Conservation (phyloP, 2,113 vertebrate species). For the Misgurnus anguillicaudatus region DNA sequence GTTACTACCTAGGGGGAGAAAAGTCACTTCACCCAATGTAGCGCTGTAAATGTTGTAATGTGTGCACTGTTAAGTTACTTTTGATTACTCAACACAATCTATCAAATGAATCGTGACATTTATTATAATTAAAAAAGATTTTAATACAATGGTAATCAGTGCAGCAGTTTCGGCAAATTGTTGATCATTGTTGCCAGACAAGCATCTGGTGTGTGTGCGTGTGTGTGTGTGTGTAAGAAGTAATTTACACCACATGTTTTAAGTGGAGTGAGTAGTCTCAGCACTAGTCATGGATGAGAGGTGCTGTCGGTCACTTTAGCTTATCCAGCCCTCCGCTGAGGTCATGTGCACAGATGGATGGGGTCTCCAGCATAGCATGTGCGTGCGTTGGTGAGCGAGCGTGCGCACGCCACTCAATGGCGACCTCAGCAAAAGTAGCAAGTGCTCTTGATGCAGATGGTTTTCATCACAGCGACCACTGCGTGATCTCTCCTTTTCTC, state of each 20-base stretch:
- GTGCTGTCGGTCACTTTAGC: slow-evolving; percentile 47
- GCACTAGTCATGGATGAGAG: slow-evolving; percentile 32
- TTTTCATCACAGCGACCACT: slow-evolving; percentile 71
- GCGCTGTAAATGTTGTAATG: not conserved
- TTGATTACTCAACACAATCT: slow-evolving; percentile 59
- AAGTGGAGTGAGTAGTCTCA: slow-evolving; percentile 66
- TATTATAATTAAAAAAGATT: slow-evolving; percentile 78
- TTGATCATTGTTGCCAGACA: slow-evolving; percentile 79
- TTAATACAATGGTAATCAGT: slow-evolving; percentile 80
- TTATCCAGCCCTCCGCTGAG: slow-evolving; percentile 63
- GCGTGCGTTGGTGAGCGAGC: slow-evolving; percentile 45
- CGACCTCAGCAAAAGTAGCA: slow-evolving; percentile 76
- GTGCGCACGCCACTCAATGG: slow-evolving; percentile 65
- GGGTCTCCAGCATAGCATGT: slow-evolving; percentile 38
- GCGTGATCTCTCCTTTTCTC: slow-evolving; percentile 17
- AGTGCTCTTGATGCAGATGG: slow-evolving; percentile 74
- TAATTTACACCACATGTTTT: slow-evolving; percentile 81
- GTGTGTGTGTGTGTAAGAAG: slow-evolving; percentile 63
- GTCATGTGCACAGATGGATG: slow-evolving; percentile 65
- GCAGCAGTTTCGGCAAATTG: slow-evolving; percentile 77
- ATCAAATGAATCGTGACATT: slow-evolving; percentile 68
- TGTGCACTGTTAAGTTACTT: slow-evolving; percentile 19
- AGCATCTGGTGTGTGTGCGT: slow-evolving; percentile 27
- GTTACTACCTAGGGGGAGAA: not conserved
- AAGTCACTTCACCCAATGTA: not conserved